Percentiles rank a stretch among this genome's conserved stretches.
Evolutionary conservation across 2,888 invertebrate species (phyloP).

Genomic region (Eristalis pertinax): DNA sequence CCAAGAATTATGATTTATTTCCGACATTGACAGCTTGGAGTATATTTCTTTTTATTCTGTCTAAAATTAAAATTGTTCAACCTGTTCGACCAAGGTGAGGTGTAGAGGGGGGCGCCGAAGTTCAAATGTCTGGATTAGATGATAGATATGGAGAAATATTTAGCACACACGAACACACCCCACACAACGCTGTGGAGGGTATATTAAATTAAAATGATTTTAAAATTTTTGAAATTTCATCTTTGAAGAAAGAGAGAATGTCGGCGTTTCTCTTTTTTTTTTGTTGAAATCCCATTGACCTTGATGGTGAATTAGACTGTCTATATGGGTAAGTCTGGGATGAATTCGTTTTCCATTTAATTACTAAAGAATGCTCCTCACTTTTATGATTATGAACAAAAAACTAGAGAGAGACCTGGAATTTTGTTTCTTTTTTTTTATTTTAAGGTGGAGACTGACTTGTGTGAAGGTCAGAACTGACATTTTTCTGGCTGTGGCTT

Average conservation of each 20-base stretch:
- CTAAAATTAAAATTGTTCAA: constrained; percentile 44
- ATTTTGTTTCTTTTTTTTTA: neutral
- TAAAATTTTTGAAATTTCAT: constrained; percentile 36
- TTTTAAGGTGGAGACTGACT: neutral
- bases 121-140: constrained; percentile 53
- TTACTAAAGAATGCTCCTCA: neutral
- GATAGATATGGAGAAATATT: constrained; percentile 6
- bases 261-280: neutral
- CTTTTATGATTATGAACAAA: neutral
- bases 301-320: constrained; percentile 13
- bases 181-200: neutral
- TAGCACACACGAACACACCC: neutral
- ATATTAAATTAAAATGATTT: constrained; percentile 18
- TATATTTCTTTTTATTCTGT: constrained; percentile 1
- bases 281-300: constrained; percentile 3
- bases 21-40: constrained; percentile 21
- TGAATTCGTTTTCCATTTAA: neutral
- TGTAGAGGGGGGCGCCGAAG: no score
- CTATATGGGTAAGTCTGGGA: neutral
- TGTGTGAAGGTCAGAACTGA: neutral
- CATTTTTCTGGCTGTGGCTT: neutral
- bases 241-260: constrained; percentile 6
- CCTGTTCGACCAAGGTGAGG: constrained; percentile 19
- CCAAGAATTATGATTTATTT: constrained; percentile 44
- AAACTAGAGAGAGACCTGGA: neutral